Conservation (phyloP, 2,113 vertebrate species). For the Labeo rohita region DNA sequence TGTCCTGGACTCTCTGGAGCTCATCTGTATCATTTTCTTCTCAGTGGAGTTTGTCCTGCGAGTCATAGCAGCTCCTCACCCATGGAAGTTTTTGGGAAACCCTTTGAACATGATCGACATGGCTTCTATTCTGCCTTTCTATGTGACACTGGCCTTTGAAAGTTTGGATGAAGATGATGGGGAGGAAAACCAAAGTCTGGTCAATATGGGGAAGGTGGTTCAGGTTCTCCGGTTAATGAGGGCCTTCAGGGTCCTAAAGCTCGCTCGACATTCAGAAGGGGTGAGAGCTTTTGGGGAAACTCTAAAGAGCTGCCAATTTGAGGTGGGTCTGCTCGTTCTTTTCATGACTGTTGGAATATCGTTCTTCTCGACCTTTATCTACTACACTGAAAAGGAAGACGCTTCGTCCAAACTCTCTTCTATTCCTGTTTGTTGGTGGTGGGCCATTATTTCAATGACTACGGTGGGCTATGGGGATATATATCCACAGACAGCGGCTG, state of each 20-base stretch:
- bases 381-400: constrained; percentile 89
- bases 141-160: constrained; percentile 84
- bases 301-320: constrained; percentile 86
- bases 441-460: constrained; percentile 98
- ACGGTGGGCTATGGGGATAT: constrained; percentile 97
- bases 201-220: constrained; percentile 94
- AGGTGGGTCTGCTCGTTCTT: constrained; percentile 89
- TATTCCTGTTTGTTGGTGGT: constrained; percentile 95
- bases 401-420: constrained; percentile 82
- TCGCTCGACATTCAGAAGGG: constrained; percentile 90
- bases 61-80: constrained; percentile 82
- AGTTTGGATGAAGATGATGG: constrained; percentile 67
- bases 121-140: constrained; percentile 90
- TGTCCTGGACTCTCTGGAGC: constrained; percentile 82
- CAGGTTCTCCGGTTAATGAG: constrained; percentile 92
- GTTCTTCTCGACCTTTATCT: constrained; percentile 91
- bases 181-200: constrained; percentile 84
- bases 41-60: constrained; percentile 85
- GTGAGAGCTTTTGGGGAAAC: constrained; percentile 90
- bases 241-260: constrained; percentile 92
- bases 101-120: constrained; percentile 92
- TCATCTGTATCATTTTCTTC: constrained; percentile 88
- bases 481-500: constrained; percentile 83
- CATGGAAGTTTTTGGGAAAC: constrained; percentile 86
- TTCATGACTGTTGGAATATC: constrained; percentile 93